A percentile compares a stretch with the other conserved stretches of the same genome.
These are phyloP conservation scores for Nomada ruficornis DNA, from an alignment of 2,888 invertebrate genomes.

Conservation along the genomic window DNA sequence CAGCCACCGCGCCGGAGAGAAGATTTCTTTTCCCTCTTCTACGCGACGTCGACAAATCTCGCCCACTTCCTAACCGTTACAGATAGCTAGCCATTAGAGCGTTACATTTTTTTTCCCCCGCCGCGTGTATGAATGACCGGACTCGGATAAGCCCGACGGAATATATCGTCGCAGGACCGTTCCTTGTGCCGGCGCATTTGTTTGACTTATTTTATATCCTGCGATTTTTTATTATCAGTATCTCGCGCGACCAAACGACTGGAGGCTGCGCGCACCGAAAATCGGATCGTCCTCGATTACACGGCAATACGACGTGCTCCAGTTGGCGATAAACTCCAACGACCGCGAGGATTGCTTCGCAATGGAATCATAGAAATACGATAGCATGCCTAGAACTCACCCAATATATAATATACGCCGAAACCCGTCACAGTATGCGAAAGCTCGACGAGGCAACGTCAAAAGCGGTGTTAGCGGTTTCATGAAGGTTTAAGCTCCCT, in stretches of 20 bases:
- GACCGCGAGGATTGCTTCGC: conserved; percentile 27
- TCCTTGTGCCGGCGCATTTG: conserved; percentile 78
- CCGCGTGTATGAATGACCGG: conserved; percentile 82
- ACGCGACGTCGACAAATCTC: conserved; percentile 78
- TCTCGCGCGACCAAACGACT: conserved; percentile 60
- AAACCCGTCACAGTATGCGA: no score
- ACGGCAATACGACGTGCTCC: not conserved
- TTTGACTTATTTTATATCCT: conserved; percentile 84
- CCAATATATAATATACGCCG: no score
- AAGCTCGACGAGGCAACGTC: not conserved
- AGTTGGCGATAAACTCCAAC: conserved; percentile 14
- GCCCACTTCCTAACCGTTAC: conserved; percentile 81
- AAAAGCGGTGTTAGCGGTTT: conserved; percentile 47
- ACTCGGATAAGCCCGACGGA: conserved; percentile 80
- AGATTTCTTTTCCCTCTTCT: conserved; percentile 37
- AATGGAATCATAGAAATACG: not conserved
- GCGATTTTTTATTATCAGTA: conserved; percentile 83
- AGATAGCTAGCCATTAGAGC: conserved; percentile 78
- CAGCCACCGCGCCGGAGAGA: conserved; percentile 16
- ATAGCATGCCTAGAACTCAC: no score
- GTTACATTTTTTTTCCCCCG: conserved; percentile 74
- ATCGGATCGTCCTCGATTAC: conserved; percentile 43
- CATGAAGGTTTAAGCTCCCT: conserved; percentile 46
- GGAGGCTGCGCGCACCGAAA: conserved; percentile 32
- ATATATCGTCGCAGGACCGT: conserved; percentile 78